A percentile compares a stretch with the other conserved stretches of the same genome.
These are phyloP conservation scores for Bombyx huttoni DNA, from an alignment of 2,888 invertebrate genomes.

Conservation along the genomic window DNA sequence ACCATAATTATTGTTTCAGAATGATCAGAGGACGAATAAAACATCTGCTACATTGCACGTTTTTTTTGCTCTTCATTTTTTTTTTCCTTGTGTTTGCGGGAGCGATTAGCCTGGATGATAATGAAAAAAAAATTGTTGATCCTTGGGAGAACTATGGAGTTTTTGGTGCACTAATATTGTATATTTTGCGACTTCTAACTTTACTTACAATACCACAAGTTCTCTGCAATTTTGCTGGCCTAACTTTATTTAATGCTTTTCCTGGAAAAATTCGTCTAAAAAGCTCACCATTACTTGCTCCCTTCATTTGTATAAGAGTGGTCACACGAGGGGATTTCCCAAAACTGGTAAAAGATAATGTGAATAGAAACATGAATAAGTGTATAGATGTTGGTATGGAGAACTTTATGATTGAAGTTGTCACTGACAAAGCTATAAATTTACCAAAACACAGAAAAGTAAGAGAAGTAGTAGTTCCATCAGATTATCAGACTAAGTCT, in stretches of 20 bases:
- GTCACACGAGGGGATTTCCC: slow-evolving; percentile 96
- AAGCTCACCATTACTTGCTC: slow-evolving; percentile 91
- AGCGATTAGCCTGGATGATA: slow-evolving; percentile 72
- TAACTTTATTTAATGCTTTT: slow-evolving; percentile 93
- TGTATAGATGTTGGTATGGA: slow-evolving; percentile 92
- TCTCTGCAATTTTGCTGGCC: slow-evolving; percentile 88
- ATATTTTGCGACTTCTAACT: slow-evolving; percentile 83
- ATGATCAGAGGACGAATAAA: slow-evolving; percentile 79
- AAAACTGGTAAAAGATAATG: slow-evolving; percentile 89
- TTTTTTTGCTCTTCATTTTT: slow-evolving; percentile 81
- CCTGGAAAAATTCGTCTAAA: slow-evolving; percentile 91
- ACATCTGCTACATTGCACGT: slow-evolving; percentile 85
- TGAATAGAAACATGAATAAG: slow-evolving; percentile 87
- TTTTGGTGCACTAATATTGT: slow-evolving; percentile 80
- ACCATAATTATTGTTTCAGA: slow-evolving; percentile 37
- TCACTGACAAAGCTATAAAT: slow-evolving; percentile 89
- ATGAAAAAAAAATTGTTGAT: slow-evolving; percentile 75
- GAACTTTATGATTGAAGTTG: slow-evolving; percentile 96
- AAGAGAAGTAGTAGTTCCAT: slow-evolving; percentile 90
- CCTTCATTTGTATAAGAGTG: slow-evolving; percentile 93
- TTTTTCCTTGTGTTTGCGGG: slow-evolving; percentile 80
- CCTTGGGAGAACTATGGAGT: slow-evolving; percentile 89
- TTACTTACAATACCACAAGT: slow-evolving; percentile 92
- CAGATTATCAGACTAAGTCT: slow-evolving; percentile 87
- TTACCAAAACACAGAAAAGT: slow-evolving; percentile 85